These are phyloP conservation scores for Pangasianodon hypophthalmus DNA, from an alignment of 2,113 vertebrate genomes.

Conservation along the genomic window DNA sequence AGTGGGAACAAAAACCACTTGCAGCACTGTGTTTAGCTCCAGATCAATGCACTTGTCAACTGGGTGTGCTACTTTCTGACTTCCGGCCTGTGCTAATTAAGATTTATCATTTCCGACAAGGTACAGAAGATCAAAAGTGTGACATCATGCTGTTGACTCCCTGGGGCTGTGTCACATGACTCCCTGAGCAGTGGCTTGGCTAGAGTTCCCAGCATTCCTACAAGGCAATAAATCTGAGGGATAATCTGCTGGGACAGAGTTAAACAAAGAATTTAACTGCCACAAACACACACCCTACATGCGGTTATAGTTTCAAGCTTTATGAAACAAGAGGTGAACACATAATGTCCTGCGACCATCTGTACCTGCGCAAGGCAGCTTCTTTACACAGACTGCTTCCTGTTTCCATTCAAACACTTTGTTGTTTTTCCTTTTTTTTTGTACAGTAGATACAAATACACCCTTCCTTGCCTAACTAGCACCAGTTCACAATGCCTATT, in stretches of 20 bases:
- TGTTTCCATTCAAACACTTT: neutral
- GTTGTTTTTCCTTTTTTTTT: neutral
- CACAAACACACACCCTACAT: conserved; percentile 19
- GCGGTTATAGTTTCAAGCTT: neutral
- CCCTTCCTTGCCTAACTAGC: neutral
- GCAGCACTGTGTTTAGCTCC: neutral
- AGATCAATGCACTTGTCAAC: too few relatives aligned
- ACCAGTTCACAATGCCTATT: neutral
- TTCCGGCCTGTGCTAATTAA: neutral
- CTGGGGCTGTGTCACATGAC: conserved; percentile 26
- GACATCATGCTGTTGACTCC: conserved; percentile 19
- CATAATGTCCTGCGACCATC: neutral
- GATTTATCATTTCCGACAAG: neutral
- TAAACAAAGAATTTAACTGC: conserved; percentile 34
- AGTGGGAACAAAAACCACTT: neutral
- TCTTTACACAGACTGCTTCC: neutral
- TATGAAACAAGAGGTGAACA: neutral
- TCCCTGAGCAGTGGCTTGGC: conserved; percentile 13
- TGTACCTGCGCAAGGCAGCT: neutral
- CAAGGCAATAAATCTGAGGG: conserved; percentile 35
- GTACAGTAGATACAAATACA: neutral
- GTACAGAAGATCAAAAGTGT: conserved; percentile 1
- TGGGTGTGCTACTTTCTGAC: neutral
- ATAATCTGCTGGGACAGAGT: conserved; percentile 36
- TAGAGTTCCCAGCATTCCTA: conserved; percentile 43